Evolutionary conservation across 2,113 vertebrate species (phyloP).

Genomic region (Urocitellus parryii): DNA sequence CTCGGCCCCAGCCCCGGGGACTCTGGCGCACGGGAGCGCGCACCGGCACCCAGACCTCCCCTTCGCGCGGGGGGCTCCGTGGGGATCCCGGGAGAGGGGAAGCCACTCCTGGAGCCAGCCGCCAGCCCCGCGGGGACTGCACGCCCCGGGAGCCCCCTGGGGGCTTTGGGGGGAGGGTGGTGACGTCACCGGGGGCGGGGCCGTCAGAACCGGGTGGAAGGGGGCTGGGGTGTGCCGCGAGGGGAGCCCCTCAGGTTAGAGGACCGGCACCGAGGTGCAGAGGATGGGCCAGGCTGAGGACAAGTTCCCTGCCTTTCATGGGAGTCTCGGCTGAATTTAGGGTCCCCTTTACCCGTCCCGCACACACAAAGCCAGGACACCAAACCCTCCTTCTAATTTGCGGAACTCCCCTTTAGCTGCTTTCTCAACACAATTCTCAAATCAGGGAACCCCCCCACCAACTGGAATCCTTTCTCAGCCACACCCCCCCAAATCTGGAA

Average conservation of each 20-base stretch:
- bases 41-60: neutral
- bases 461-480: neutral
- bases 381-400: neutral
- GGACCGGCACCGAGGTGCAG: neutral
- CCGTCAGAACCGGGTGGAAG: neutral
- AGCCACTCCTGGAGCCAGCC: neutral
- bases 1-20: neutral
- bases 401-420: neutral
- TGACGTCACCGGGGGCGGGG: slow-evolving; percentile 81
- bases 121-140: neutral
- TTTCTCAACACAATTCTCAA: slow-evolving; percentile 14
- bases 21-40: neutral
- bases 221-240: neutral
- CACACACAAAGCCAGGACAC: neutral
- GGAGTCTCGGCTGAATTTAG: neutral
- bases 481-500: slow-evolving; percentile 7
- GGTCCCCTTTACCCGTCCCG: neutral
- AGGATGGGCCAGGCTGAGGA: neutral
- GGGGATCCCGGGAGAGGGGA: slow-evolving; percentile 68
- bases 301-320: slow-evolving; percentile 53
- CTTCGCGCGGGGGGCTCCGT: neutral
- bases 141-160: slow-evolving; percentile 64
- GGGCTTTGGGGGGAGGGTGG: neutral
- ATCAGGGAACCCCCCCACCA: neutral
- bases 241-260: slow-evolving; percentile 5